phyloP scores from a whole-genome alignment of 2,797 vertebrate species.

The Crax fasciolata region DNA sequence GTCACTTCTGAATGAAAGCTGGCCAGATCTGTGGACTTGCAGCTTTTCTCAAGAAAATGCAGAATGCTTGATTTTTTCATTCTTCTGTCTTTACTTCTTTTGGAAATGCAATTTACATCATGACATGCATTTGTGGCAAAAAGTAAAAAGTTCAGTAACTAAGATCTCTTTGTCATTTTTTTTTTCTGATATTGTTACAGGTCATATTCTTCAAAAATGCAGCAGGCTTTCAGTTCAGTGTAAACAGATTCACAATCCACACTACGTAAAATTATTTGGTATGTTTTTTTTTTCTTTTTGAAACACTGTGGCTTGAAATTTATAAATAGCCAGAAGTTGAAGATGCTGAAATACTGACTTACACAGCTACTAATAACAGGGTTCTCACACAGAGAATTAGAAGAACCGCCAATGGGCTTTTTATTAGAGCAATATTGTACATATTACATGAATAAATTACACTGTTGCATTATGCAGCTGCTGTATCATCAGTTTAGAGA shows the following conservation, averaged over 20 bases:
- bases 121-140: neutral
- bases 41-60: neutral
- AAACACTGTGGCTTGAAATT: slow-evolving; percentile 33
- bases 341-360: slow-evolving; percentile 65
- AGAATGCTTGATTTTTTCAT: neutral
- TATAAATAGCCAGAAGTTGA: slow-evolving; percentile 54
- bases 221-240: neutral
- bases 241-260: neutral
- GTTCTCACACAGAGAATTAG: slow-evolving; percentile 61
- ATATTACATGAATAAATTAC: slow-evolving; percentile 78
- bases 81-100: neutral
- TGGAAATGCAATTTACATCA: neutral
- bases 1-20: neutral
- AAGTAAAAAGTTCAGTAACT: neutral
- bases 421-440: slow-evolving; percentile 66
- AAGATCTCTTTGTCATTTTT: neutral
- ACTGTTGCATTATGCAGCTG: slow-evolving; percentile 64
- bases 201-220: neutral
- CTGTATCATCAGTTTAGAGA: slow-evolving; percentile 74
- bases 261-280: neutral
- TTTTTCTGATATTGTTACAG: neutral
- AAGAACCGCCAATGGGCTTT: slow-evolving; percentile 69
- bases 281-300: neutral
- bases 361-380: slow-evolving; percentile 64
- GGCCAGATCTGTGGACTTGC: neutral